Evolutionary conservation across 1,140 invertebrate genomes (phyloP), one percentile per base, ranked within the genome.

Genomic region (Achroia grisella): DNA sequence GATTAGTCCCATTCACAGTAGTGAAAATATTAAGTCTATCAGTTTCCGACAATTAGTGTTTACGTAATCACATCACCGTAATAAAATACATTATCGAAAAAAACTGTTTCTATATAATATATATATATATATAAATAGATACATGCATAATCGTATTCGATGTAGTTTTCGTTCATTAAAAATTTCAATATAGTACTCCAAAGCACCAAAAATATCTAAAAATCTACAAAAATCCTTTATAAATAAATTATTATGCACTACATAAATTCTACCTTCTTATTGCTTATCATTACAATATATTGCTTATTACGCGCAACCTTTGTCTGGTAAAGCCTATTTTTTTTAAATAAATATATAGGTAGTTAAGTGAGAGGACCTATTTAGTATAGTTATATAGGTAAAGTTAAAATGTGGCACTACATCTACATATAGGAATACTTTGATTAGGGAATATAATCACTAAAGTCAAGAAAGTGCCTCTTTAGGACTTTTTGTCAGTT

Each of bases 261-360:
- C 45, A 33, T 71, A 67, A 62, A 63, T 60, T 58, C 62, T 78
- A 76, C 52, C 34, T 10, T 79, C 75, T 56, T 82, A 83, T 83
- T 80, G 74, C 79, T 83, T 80, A 75, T 76, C 55, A 49, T 83
- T 73, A 77, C 72, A 56, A 71, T 59, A 74, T 82, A 83, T 83
- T 80, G 79, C 79, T 80, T 80, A 59, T 63, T 37, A 71, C 71
- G 69, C 74, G 79, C 71, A 58, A 73, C 69, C 76, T 49, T 75
- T 65, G 61, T 66, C 60, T 46, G 56, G 36, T 52, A 57, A 36
- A 46, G 40, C 48, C 39, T 63, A 63, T 46, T 39, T 54, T 44
- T 46, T 56, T 52, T 43, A 49, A 59, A 52, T 48, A 46, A 52
- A 48, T 30, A 39, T 44, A 15, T 43, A 43, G 10, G 11, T 28